These are phyloP conservation scores for Sebastes steindachneri DNA, from an alignment of 2,797 vertebrate species.

Conservation along the genomic window DNA sequence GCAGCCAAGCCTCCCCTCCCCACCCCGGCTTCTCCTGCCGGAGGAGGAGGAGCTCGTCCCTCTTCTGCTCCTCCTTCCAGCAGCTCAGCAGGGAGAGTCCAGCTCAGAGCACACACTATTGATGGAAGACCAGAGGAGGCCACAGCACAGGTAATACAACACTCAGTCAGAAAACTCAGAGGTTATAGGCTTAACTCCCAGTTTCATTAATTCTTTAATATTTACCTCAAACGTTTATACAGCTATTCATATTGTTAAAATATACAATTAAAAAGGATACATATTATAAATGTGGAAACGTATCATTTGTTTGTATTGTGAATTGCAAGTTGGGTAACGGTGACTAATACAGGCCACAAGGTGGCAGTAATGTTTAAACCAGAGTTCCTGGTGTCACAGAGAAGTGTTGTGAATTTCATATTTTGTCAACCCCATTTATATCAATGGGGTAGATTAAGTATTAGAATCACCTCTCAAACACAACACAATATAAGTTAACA, in stretches of 20 bases:
- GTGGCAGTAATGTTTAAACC: neutral
- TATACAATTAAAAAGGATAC: neutral
- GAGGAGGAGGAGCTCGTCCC: constrained; percentile 25
- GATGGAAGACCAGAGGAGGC: constrained; percentile 24
- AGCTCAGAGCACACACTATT: constrained; percentile 23
- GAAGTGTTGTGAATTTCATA: too few species aligned
- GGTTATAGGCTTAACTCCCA: neutral
- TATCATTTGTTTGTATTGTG: neutral
- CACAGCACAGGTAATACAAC: constrained; percentile 43
- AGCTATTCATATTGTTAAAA: neutral
- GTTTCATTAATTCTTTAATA: neutral
- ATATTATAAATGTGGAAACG: neutral
- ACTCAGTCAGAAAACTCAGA: too few species aligned
- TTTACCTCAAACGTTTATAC: neutral
- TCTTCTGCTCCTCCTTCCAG: constrained; percentile 49
- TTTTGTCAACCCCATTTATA: too few species aligned
- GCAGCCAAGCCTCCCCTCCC: constrained; percentile 66
- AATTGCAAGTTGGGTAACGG: neutral
- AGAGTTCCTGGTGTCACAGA: too few species aligned
- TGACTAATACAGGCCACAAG: neutral
- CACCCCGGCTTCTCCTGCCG: constrained; percentile 29
- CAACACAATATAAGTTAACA: too few species aligned
- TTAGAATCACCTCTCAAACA: too few species aligned
- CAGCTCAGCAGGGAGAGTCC: constrained; percentile 29
- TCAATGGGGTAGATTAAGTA: too few species aligned